Conservation (phyloP, 2,113 vertebrate genomes). For the Cettia cetti region DNA sequence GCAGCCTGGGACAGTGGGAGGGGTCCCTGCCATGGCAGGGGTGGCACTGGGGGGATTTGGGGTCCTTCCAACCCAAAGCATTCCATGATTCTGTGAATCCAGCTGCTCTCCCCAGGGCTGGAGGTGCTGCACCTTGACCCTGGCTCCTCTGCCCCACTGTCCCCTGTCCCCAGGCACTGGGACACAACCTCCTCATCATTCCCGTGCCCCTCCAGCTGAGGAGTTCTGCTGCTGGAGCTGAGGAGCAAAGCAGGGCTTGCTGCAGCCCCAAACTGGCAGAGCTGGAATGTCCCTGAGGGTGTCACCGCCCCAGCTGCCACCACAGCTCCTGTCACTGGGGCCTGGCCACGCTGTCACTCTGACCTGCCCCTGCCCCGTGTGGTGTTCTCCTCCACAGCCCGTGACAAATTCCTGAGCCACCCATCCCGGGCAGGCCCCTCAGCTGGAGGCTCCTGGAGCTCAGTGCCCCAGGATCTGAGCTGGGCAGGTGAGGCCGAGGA, state of each 20-base stretch:
- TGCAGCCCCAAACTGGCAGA: no score
- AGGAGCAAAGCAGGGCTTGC: not conserved
- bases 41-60: no score
- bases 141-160: no score
- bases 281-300: not conserved
- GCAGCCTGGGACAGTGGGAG: no score
- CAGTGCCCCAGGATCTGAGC: rapidly evolving
- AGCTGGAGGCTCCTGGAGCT: not conserved
- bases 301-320: not conserved
- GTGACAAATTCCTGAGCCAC: not conserved
- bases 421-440: not conserved
- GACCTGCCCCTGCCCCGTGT: no score
- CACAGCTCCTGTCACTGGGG: not conserved
- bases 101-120: no score
- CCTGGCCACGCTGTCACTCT: rapidly evolving
- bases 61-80: no score
- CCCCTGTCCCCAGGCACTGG: no score
- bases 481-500: not conserved
- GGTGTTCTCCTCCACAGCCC: not conserved
- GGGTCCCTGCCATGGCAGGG: no score
- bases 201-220: not conserved
- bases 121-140: no score
- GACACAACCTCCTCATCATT: rapidly evolving
- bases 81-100: no score
- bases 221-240: not conserved